Evolutionary conservation across 2,797 vertebrate species (phyloP).

Genomic region (Crenichthys baileyi): DNA sequence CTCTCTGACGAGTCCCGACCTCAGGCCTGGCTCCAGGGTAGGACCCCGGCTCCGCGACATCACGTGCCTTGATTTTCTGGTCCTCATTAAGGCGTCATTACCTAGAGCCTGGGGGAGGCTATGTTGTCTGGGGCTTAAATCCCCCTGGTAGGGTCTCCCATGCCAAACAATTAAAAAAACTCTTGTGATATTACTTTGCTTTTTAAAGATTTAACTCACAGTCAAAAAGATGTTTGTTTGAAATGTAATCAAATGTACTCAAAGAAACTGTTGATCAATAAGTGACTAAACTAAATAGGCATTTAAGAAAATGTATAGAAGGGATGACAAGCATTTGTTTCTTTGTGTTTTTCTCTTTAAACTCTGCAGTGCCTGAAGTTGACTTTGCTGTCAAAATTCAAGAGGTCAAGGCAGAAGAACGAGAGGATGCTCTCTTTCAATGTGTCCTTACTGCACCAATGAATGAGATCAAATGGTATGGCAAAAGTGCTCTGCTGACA

Average conservation of each 20-base stretch:
- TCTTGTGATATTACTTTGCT: not conserved
- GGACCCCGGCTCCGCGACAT: too few species aligned
- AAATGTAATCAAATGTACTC: not conserved
- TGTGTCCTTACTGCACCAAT: slow-evolving; percentile 82
- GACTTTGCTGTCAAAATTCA: slow-evolving; percentile 83
- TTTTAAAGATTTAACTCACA: not conserved
- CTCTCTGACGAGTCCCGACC: too few species aligned
- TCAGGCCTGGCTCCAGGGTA: too few species aligned
- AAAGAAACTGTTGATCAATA: not conserved
- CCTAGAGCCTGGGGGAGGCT: too few species aligned
- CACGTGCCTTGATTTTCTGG: too few species aligned
- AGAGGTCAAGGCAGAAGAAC: slow-evolving; percentile 82
- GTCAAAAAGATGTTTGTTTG: not conserved
- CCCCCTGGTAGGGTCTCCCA: too few species aligned
- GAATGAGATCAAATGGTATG: slow-evolving; percentile 80
- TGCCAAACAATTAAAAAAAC: not conserved
- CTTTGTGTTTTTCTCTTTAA: slow-evolving; percentile 14
- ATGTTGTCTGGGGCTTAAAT: too few species aligned
- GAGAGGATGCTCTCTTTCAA: slow-evolving; percentile 82
- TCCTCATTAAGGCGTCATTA: too few species aligned
- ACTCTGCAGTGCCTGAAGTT: slow-evolving; percentile 68
- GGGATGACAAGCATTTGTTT: not conserved
- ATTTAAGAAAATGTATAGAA: not conserved
- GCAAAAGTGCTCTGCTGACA: slow-evolving; percentile 75
- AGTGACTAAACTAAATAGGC: not conserved